Evolutionary conservation across 2,888 invertebrate species (phyloP).

Genomic region (Acronicta alni): DNA sequence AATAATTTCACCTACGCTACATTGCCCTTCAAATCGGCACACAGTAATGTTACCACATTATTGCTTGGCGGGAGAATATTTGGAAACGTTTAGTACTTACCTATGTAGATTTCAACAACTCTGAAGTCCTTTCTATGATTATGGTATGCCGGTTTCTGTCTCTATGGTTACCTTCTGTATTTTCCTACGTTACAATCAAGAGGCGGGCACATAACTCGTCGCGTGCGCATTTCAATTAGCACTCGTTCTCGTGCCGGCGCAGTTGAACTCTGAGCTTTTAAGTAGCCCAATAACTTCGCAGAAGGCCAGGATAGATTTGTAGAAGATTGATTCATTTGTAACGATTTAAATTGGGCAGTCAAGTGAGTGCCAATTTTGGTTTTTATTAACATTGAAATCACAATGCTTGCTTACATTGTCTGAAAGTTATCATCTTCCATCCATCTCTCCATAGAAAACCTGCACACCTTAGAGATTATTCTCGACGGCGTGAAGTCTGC

Average conservation of each 20-base stretch:
- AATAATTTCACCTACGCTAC: no score
- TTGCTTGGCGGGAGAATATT: no score
- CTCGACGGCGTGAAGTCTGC: no score
- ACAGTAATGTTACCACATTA: no score
- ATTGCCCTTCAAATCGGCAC: no score
- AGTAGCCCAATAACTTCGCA: constrained; percentile 33
- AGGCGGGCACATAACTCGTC: constrained; percentile 30
- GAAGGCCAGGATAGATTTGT: constrained; percentile 45
- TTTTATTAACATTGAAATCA: constrained; percentile 10
- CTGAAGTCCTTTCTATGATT: no score
- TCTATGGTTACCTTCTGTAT: constrained; percentile 34
- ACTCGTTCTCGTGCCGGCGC: constrained; percentile 39
- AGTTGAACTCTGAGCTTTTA: constrained; percentile 52
- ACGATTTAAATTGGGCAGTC: not conserved
- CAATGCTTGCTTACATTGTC: not conserved
- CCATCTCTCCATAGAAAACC: no score
- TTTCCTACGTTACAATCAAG: not conserved
- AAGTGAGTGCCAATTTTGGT: constrained; percentile 4
- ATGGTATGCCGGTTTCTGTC: no score
- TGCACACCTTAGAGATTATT: no score
- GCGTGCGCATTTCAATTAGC: constrained; percentile 60
- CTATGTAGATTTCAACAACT: no score
- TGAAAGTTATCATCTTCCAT: no score
- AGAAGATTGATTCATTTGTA: constrained; percentile 32
- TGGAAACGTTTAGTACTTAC: no score